Evolutionary conservation across 2,797 vertebrate genomes (phyloP), one percentile per base, ranked within the genome.

Genomic region (Spinibarbus caldwelli): DNA sequence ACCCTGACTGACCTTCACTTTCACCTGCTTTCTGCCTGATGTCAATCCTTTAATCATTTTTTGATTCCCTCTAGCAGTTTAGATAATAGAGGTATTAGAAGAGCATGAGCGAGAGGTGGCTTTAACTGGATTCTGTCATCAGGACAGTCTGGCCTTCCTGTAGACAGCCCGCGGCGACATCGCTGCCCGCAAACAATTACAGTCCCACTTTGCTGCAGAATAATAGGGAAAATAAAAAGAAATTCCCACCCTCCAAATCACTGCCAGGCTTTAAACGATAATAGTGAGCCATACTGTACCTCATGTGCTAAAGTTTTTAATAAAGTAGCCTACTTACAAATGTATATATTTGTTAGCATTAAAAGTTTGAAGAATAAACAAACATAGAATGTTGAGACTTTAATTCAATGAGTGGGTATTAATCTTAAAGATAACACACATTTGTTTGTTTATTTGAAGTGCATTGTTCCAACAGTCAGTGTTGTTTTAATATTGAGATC

Each of bases 171-270:
- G 31, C 23, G 78, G 81, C 29, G 5, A 19, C 73, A 41, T 41
- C 36, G 9, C 47, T 17, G n/a, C 45, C 64, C 4, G 26, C 75
- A 86, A 87, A 89, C 83, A 83, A 86, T 87, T 86, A 84, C 21
- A 67, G 57, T 79, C 82, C 72, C 68, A 72, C 83, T 84, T 82
- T 64, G 43, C 43, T 52, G 66, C 41, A 38, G 64, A 80, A 86
- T 75, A 84, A 72, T 57, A 45, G 17, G 15, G 11, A 1, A 26
- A 52, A 82, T 45, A 68, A 59, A 78, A 11, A 88, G 88, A 31
- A 31, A 19, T 23, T 89, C 87, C 89, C 47, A n/a, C 70, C 54
- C 43, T n/a, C 26, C 26, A 66, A 49, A 80, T 70, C 43, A 77
- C 66, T 34, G 26, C 19, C n/a, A 31, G 10, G 10, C 47, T 34